These are phyloP conservation scores for Syrista parreyssii DNA, from an alignment of 2,888 invertebrate genomes.

Conservation along the genomic window DNA sequence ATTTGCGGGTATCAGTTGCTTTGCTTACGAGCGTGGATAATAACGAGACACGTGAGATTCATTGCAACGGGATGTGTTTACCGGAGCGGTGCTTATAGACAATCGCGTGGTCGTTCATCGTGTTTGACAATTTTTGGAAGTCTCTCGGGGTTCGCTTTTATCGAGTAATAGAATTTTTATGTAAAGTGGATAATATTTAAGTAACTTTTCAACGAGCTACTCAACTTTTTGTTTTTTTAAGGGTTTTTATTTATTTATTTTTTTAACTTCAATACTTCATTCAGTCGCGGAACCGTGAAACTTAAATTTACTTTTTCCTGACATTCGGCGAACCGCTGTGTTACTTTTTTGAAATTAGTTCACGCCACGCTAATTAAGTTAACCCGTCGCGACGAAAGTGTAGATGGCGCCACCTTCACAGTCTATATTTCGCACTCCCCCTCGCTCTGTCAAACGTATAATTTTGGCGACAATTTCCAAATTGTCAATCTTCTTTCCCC, in stretches of 20 bases:
- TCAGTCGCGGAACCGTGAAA: background rate
- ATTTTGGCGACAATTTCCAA: background rate
- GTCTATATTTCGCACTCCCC: background rate
- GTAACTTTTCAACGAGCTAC: no score
- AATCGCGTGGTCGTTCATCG: background rate
- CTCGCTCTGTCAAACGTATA: background rate
- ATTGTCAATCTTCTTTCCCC: background rate
- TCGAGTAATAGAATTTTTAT: no score
- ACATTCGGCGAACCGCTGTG: background rate
- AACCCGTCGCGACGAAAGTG: no score
- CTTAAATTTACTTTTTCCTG: background rate
- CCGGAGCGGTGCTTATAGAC: background rate
- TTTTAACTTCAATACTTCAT: background rate
- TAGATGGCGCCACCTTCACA: no score
- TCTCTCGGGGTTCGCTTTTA: no score
- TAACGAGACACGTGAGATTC: background rate
- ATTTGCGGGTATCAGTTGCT: background rate
- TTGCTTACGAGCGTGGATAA: background rate
- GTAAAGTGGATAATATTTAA: no score
- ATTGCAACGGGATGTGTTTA: background rate
- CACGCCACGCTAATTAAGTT: no score
- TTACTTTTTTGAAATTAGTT: background rate
- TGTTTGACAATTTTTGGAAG: background rate
- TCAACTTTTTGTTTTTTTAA: background rate
- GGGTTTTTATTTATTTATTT: background rate